These are phyloP conservation scores for Bradypus variegatus DNA, from an alignment of 2,797 vertebrate species.

Conservation along the genomic window DNA sequence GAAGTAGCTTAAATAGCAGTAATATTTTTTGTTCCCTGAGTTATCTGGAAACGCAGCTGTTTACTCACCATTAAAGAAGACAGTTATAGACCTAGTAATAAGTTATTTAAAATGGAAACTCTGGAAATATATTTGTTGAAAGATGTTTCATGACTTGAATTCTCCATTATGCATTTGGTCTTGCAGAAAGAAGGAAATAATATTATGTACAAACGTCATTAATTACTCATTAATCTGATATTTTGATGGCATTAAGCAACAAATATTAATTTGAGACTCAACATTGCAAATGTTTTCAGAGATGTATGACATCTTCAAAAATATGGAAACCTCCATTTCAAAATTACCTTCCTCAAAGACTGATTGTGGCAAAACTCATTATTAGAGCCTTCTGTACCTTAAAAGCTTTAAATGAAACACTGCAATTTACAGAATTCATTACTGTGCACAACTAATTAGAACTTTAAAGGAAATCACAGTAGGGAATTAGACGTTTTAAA, in stretches of 20 bases:
- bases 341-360: slow-evolving; percentile 43
- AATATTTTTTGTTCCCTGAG: slow-evolving; percentile 34
- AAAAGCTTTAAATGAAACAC: slow-evolving; percentile 61
- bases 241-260: slow-evolving; percentile 53
- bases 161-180: slow-evolving; percentile 42
- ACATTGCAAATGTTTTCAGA: slow-evolving; percentile 49
- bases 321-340: slow-evolving; percentile 45
- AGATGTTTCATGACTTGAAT: slow-evolving; percentile 44
- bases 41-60: slow-evolving; percentile 60
- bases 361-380: slow-evolving; percentile 44
- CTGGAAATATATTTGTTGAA: slow-evolving; percentile 44
- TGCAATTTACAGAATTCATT: slow-evolving; percentile 62
- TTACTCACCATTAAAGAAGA: slow-evolving; percentile 51
- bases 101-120: slow-evolving; percentile 58
- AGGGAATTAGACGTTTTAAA: slow-evolving; percentile 56
- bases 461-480: slow-evolving; percentile 60
- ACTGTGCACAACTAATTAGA: slow-evolving; percentile 62
- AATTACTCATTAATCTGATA: slow-evolving; percentile 55
- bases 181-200: slow-evolving; percentile 45
- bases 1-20: slow-evolving; percentile 41
- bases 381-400: slow-evolving; percentile 50
- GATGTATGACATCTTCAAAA: slow-evolving; percentile 42
- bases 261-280: slow-evolving; percentile 47
- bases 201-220: neutral
- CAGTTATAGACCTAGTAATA: slow-evolving; percentile 28